Base-by-base conservation (phyloP, 2,888 invertebrate species). In the Tanytarsus gracilentus region DNA sequence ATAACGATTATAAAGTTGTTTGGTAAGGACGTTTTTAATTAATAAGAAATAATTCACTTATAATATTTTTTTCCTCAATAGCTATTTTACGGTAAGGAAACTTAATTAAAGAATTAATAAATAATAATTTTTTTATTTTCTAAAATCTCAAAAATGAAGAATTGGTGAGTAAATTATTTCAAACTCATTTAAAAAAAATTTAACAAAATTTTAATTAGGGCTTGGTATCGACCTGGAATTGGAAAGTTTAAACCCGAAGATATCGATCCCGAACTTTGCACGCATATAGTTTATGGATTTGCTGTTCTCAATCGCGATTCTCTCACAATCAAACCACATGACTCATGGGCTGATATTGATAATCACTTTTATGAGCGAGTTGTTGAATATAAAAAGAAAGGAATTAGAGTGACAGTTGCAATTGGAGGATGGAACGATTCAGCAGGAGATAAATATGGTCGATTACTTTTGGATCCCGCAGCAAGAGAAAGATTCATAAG, bases 391-490 rank as follows among this genome's bases (percentile, higher is more conserved):
- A 88, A 84, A 66, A 75, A 77, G 1, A 82, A 82, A 65, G 86
- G 86, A 0, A 78, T 89, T 11, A 91, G 89, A 71, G 88, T 91
- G 0, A 76, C 90, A 0, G 77, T 96, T 2, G 94, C 94, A 0
- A 82, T 96, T 62, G 96, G 96, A 5, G 96, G 95, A 0, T 95
- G 95, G 95, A 94, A 92, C 68, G 93, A 95, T 73, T 94, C 92
- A 0, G 87, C 86, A 0, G 91, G 90, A 3, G 87, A 89, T 70
- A 93, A 93, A 69, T 93, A 93, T 72, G 87, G 90, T 1, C 80
- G 84, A 44, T 75, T 93, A 29, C 91, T 89, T 0, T 85, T 87
- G 70, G 86, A 80, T 68, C 78, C 84, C 0, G 74, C 79, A 1
- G 82, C 88, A 0, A 77, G 92, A 61, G 76, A 80, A 26, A 80